Evolutionary conservation across 2,888 invertebrate species (phyloP).

Genomic region (Phragmatobia fuliginosa): DNA sequence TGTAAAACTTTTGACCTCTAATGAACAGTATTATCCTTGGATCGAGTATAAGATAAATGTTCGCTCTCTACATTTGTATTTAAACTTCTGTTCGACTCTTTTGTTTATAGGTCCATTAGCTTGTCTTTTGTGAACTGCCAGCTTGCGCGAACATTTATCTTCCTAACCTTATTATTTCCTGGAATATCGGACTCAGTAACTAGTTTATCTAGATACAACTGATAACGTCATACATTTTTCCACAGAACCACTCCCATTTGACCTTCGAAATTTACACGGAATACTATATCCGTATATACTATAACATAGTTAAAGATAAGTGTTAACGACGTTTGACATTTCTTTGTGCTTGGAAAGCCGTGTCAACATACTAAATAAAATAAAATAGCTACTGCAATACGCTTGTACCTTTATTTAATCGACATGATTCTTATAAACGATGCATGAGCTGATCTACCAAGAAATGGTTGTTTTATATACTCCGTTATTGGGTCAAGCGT

Average conservation of each 20-base stretch:
- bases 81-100: constrained; percentile 29
- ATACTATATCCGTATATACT: neutral
- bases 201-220: constrained; percentile 12
- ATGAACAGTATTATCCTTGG: constrained; percentile 56
- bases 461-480: constrained; percentile 46
- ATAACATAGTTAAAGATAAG: neutral
- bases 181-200: neutral
- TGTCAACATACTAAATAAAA: too few species aligned
- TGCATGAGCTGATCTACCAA: constrained; percentile 38
- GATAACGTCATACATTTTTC: neutral
- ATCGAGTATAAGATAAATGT: constrained; percentile 54
- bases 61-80: constrained; percentile 39
- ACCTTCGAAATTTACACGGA: neutral
- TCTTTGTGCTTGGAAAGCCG: neutral
- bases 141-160: constrained; percentile 14
- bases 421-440: constrained; percentile 17
- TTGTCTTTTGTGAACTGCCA: neutral
- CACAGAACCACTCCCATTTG: neutral
- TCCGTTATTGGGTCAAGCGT: constrained; percentile 62
- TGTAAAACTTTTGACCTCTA: constrained; percentile 65
- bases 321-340: neutral
- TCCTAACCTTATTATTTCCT: constrained; percentile 1
- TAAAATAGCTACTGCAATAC: neutral
- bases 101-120: constrained; percentile 18
- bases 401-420: neutral